Base-by-base conservation (phyloP, 2,113 vertebrate genomes). In the Entelurus aequoreus region DNA sequence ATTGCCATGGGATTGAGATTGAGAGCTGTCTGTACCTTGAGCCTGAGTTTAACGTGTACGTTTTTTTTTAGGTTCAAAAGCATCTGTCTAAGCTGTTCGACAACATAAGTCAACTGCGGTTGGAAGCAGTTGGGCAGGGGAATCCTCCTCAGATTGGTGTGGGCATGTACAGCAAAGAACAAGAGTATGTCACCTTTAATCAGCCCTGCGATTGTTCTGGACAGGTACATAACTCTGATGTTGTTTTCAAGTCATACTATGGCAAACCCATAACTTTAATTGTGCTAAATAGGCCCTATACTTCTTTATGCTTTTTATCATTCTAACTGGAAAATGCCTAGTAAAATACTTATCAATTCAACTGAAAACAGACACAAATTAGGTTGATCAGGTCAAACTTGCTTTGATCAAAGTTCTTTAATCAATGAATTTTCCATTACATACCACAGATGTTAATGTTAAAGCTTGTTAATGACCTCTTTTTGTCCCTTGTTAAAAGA, bases 61-160 rank as follows among this genome's bases (percentile, higher is more conserved):
- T 69, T 9, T 80, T 54, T 79, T 67, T 54, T 37, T 71, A 98
- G 97, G 94, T 96, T 76, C 94, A 97, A 62, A 91, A 84, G 40
- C 97, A 98, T 81, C 93, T 98, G 71, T 90, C 94, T 68, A 98
- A 99, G 80, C 91, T 99, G 57, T 99, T 98, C 69, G 95, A 98
- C 91, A 98, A 90, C 75, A 91, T 94, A 87, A 90, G 92, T 9
- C 94, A 87, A 84, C 86, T 98, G 91, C 82, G 81, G 48, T 97
- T 98, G 81, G 88, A 93, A 74, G 50, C 76, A 13, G 93, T 94
- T 2, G 71, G 75, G 46, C 86, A 87, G 28, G 86, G 90, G 19
- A 89, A 84, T 8, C 76, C 80, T 50, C 90, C 88, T 4, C 94
- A 93, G 69, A 84, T 49, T 3, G 91, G 86, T 6, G 74, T 96